Base-by-base conservation (phyloP, 2,888 invertebrate genomes). In the Crepidodera aurea region DNA sequence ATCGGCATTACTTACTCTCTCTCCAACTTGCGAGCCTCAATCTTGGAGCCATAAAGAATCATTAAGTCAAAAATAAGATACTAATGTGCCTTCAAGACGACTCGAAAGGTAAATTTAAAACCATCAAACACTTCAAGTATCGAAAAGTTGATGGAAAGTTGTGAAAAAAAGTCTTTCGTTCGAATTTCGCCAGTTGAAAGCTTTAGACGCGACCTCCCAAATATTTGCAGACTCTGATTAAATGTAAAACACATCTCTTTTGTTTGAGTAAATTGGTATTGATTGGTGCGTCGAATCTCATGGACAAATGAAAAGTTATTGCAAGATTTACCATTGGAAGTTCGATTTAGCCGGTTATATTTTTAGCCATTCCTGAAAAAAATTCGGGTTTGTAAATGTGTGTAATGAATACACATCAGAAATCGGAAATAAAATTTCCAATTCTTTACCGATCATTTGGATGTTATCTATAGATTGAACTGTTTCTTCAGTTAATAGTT, bases 171-270 rank as follows among this genome's bases (percentile, higher is more conserved):
- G n/a, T 29, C 12, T 54, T 29, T 54, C 12, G n/a, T 29, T 22
- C 54, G 54, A 42, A 25, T 42, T 44, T 48, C 57, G 39, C 18
- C 15, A 8, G 46, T 34, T 46, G 46, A 60, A 54, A 54, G 39
- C 40, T 22, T 8, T 16, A 55, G 56, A 42, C 56, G 48, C 61
- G 29, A 51, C 42, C 55, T 27, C 25, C 27, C 56, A 61, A 61
- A 61, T 61, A 61, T 61, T 60, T 55, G 40, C 55, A 37, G 48
- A 42, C 55, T 56, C 50, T 50, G 60, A 60, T 55, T 60, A 50
- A 55, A 60, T 60, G 54, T 60, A 34, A 55, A 60, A 55, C 55
- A 60, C 60, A 54, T 55, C 55, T 46, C 54, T 48, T 60, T 55
- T 51, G 60, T 60, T 60, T 55, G 39, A 19, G 7, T 39, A 60